A percentile compares a stretch with the other conserved stretches of the same genome.
Conservation (phyloP, 2,797 vertebrate genomes). For the Gouania willdenowi region DNA sequence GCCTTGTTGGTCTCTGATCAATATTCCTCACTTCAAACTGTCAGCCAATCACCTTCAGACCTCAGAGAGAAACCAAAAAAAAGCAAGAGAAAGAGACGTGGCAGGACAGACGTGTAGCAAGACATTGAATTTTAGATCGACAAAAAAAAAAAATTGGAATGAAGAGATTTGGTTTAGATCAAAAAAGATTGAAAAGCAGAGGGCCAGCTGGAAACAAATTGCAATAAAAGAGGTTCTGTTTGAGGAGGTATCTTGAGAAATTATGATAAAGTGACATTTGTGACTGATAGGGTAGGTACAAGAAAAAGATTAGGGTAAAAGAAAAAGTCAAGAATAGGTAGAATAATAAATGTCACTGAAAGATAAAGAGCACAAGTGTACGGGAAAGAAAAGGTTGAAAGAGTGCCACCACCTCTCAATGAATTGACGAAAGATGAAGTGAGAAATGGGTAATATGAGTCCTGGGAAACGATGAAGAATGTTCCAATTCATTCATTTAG, state of each 20-base stretch:
- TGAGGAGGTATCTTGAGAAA: background rate
- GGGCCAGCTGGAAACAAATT: background rate
- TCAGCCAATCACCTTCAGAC: conserved; percentile 68
- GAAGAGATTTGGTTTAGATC: background rate
- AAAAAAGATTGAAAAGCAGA: background rate
- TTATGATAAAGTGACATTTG: conserved; percentile 29
- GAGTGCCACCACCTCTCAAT: background rate
- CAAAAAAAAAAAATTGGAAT: background rate
- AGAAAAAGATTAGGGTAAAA: conserved; percentile 5
- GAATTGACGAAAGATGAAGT: background rate
- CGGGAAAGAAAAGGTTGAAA: conserved; percentile 12
- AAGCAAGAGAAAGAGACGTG: conserved; percentile 1
- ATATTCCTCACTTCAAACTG: conserved; percentile 66
- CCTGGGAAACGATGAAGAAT: conserved; percentile 1
- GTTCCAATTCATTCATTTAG: background rate
- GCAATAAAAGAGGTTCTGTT: conserved; percentile 5
- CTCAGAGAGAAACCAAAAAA: conserved; percentile 28
- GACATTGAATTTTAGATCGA: background rate
- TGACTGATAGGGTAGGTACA: conserved; percentile 2
- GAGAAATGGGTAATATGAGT: background rate
- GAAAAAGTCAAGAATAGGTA: background rate
- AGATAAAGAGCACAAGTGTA: conserved; percentile 18
- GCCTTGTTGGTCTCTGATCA: conserved; percentile 56
- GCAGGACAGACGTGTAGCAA: background rate
- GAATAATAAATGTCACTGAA: conserved; percentile 23